Base-by-base conservation (phyloP, 2,113 vertebrate species). In the Butorides virescens region DNA sequence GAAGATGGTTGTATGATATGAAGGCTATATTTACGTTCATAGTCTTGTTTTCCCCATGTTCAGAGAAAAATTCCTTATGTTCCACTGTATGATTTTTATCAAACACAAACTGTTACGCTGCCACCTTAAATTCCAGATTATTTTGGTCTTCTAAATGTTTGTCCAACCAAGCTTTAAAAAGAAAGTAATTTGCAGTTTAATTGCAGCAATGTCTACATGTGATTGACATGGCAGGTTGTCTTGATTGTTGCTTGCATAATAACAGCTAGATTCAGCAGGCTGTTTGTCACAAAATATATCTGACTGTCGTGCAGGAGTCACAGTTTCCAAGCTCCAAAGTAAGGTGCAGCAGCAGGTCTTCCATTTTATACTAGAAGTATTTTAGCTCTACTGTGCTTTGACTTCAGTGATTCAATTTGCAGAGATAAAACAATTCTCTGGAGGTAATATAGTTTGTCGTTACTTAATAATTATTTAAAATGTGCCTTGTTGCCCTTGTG, bases 401-500 rank as follows among this genome's bases (percentile, higher is more conserved):
- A 65, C 66, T 96, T 63, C 82, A 62, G 85, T 50, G 71, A 93
- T 95, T 70, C 74, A 55, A 34, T 95, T 83, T 88, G 85, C 88
- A 93, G 94, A 96, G 93, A 90, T 70, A 82, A 95, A 95, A 90
- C 92, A 91, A 12, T 88, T 77, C 85, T 55, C 74, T 92, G 81
- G 90, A 91, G 83, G 77, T 76, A 91, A 76, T 72, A 58, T 4
- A 92, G 90, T 58, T 91, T 91, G 66, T 88, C 42, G 26, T 89
- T 85, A 92, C 82, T 92, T 76, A 80, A 70, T 95, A 86, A 58
- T 72, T 91, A 67, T 72, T 95, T 67, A 19, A 73, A 90, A 93
- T 42, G 37, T 87, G 49, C 66, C 58, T 82, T 56, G 44, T 72
- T 92, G 59, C 39, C 88, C 65, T 87, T 27, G 53, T 61, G 90